phyloP scores from a whole-genome alignment of 2,888 invertebrate genomes.

The Hirtodrosophila histrioides region DNA sequence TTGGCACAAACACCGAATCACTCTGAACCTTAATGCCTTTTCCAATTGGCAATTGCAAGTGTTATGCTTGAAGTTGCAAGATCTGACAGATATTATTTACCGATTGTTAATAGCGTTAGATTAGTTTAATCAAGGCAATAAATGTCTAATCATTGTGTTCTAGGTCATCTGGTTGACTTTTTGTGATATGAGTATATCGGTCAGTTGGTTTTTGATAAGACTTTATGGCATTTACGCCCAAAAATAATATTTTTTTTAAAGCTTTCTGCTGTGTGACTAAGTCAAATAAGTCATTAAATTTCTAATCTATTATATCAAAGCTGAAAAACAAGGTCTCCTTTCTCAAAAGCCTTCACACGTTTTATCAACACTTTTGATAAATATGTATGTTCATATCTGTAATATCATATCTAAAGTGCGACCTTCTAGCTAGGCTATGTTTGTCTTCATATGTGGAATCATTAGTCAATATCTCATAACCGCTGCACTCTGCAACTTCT shows the following conservation, averaged over 20 bases:
- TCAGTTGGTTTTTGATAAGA: conserved; percentile 26
- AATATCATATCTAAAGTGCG: no score
- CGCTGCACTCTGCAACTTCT: background rate
- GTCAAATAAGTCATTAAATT: no score
- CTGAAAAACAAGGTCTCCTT: conserved; percentile 1
- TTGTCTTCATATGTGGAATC: no score
- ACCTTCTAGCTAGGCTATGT: no score
- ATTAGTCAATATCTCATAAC: background rate
- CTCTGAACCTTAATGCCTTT: conserved; percentile 27
- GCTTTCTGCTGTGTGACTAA: background rate
- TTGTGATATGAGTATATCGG: conserved; percentile 19
- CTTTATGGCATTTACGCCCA: conserved; percentile 6
- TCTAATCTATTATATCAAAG: no score
- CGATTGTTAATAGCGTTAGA: conserved; percentile 1
- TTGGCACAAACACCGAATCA: conserved; percentile 20
- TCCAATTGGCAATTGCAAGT: conserved; percentile 10
- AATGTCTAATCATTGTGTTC: conserved; percentile 19
- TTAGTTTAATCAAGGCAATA: conserved; percentile 5
- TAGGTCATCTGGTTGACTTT: conserved; percentile 11
- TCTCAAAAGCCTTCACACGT: background rate
- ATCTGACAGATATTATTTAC: background rate
- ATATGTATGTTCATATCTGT: background rate
- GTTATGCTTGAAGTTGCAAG: conserved; percentile 8
- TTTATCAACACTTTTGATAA: conserved; percentile 1
- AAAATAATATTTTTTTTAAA: background rate